phyloP scores from a whole-genome alignment of 1,140 invertebrate genomes.

The Drosophila seguyi region DNA sequence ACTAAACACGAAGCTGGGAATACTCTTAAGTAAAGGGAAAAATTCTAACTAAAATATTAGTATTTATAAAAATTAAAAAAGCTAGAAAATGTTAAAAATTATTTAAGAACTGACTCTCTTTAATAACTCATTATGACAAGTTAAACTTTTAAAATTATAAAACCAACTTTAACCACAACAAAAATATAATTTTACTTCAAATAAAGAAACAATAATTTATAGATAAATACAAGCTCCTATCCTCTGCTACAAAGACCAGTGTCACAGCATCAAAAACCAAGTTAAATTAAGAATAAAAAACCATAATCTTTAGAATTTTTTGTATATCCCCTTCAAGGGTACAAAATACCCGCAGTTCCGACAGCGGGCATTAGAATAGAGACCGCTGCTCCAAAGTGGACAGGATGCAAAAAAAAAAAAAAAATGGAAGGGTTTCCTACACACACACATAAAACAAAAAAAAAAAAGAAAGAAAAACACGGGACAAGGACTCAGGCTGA shows the following conservation, averaged over 20 bases:
- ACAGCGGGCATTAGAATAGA: constrained; percentile 54
- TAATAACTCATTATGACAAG: no score
- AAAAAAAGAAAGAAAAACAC: constrained; percentile 11
- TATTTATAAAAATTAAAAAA: neutral
- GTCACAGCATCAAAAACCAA: no score
- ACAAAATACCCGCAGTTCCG: constrained; percentile 42
- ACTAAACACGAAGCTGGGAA: neutral
- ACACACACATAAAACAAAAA: constrained; percentile 4
- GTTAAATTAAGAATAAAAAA: neutral
- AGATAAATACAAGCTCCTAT: no score
- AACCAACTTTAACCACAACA: no score
- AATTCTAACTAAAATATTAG: neutral
- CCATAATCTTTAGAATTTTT: neutral
- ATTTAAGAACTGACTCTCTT: no score
- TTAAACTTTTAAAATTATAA: no score
- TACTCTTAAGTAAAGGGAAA: constrained; percentile 1
- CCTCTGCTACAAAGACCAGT: no score
- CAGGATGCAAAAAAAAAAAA: neutral
- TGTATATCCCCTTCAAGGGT: neutral
- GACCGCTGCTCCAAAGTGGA: constrained; percentile 22
- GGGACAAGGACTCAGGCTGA: constrained; percentile 18
- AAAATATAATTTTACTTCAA: no score
- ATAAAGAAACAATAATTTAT: no score
- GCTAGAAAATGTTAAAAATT: neutral
- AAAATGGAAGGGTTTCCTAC: constrained; percentile 3